Percentiles rank a stretch among this genome's conserved stretches.
Evolutionary conservation across 2,797 vertebrate species (phyloP).

Genomic region (Setipinna tenuifilis): DNA sequence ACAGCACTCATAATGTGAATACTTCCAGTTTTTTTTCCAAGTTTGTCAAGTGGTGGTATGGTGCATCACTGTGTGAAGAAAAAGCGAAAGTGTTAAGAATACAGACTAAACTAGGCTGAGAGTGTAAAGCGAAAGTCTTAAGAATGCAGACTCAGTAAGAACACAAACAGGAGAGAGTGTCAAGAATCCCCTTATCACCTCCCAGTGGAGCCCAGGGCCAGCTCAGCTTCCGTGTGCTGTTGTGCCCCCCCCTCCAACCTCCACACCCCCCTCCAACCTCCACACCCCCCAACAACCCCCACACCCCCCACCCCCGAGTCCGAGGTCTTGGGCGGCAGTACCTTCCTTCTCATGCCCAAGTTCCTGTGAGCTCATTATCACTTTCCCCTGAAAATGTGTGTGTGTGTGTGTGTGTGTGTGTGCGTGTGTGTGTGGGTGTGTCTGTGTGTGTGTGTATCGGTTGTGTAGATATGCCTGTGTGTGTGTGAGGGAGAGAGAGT

Average conservation of each 20-base stretch:
- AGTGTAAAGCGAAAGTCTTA: neutral
- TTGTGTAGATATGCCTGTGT: too few relatives aligned
- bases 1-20: too few relatives aligned
- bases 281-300: too few relatives aligned
- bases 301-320: too few relatives aligned
- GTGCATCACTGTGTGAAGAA: too few relatives aligned
- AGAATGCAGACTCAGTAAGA: neutral
- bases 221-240: neutral
- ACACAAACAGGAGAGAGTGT: neutral
- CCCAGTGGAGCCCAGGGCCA: neutral
- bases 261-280: too few relatives aligned
- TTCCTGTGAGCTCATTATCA: slow-evolving; percentile 75
- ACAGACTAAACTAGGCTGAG: neutral
- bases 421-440: too few relatives aligned
- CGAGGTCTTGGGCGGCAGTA: slow-evolving; percentile 64
- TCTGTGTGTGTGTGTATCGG: neutral
- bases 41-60: too few relatives aligned
- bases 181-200: neutral
- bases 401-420: slow-evolving; percentile 27
- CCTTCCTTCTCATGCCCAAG: slow-evolving; percentile 80
- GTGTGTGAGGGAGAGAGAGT: too few relatives aligned
- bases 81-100: neutral
- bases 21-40: too few relatives aligned
- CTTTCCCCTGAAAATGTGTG: neutral
- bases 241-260: neutral